Evolutionary conservation across 2,888 invertebrate species (phyloP).

Genomic region (Ormyrus pomaceus): DNA sequence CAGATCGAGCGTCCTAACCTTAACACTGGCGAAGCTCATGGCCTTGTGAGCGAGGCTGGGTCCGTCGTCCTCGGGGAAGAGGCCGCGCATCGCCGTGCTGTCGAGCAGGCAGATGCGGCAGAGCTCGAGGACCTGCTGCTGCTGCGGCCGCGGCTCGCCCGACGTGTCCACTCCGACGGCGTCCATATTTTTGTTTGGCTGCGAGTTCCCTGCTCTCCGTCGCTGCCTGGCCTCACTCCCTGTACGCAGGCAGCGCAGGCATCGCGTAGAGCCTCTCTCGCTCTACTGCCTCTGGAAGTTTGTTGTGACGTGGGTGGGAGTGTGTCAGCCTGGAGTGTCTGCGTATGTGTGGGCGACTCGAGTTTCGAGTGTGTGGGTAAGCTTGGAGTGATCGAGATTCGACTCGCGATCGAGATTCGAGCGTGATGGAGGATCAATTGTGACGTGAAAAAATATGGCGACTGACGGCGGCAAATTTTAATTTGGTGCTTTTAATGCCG

Average conservation of each 20-base stretch:
- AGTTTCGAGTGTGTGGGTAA: too few relatives aligned
- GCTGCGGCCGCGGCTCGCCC: conserved; percentile 63
- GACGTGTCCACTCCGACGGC: conserved; percentile 71
- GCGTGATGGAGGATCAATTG: too few relatives aligned
- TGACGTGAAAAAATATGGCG: too few relatives aligned
- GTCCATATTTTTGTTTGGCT: conserved; percentile 70
- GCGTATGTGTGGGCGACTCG: too few relatives aligned
- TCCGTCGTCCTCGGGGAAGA: conserved; percentile 67
- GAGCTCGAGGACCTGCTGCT: conserved; percentile 61
- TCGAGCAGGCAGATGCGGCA: conserved; percentile 71
- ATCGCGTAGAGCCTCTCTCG: background rate
- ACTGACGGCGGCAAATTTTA: too few relatives aligned
- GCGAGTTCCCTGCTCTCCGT: too few relatives aligned
- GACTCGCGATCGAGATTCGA: too few relatives aligned
- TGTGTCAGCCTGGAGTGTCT: too few relatives aligned
- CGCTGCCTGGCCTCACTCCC: background rate
- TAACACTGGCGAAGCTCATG: conserved; percentile 72
- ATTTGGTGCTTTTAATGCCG: too few relatives aligned
- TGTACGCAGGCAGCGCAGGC: background rate
- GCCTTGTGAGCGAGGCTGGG: conserved; percentile 69
- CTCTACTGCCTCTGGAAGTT: background rate
- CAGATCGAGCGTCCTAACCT: conserved; percentile 67
- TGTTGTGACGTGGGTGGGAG: too few relatives aligned
- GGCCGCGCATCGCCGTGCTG: conserved; percentile 68
- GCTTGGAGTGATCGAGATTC: too few relatives aligned